Evolutionary conservation across 2,888 invertebrate species (phyloP).

Genomic region (Hoplodrina blanda): DNA sequence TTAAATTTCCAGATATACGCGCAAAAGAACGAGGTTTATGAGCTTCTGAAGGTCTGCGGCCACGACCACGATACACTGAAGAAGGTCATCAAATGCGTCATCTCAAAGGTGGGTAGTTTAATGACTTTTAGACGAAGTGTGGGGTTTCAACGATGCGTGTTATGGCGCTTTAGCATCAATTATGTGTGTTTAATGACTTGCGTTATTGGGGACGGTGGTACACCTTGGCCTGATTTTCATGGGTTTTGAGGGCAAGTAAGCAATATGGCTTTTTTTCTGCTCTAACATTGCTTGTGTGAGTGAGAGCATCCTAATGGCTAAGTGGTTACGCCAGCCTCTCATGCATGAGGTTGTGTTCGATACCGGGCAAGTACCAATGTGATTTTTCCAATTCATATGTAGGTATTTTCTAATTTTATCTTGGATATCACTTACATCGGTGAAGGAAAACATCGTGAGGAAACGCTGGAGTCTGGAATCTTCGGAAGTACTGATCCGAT

Average conservation of each 20-base stretch:
- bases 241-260: slow-evolving; percentile 4
- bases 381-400: too few species aligned
- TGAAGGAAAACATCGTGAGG: too few species aligned
- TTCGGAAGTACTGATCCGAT: too few species aligned
- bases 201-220: neutral
- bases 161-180: slow-evolving; percentile 25
- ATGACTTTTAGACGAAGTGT: slow-evolving; percentile 23
- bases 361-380: too few species aligned
- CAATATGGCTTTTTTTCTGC: neutral
- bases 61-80: slow-evolving; percentile 86
- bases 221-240: slow-evolving; percentile 22
- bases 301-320: too few species aligned
- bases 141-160: slow-evolving; percentile 7
- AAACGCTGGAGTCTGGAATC: too few species aligned
- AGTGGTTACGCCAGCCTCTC: too few species aligned
- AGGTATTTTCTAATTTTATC: too few species aligned
- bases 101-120: slow-evolving; percentile 80
- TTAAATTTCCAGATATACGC: slow-evolving; percentile 79
- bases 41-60: slow-evolving; percentile 83
- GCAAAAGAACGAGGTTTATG: slow-evolving; percentile 81
- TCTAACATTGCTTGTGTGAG: neutral
- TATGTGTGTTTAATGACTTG: slow-evolving; percentile 31
- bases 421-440: too few species aligned
- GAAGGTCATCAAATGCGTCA: slow-evolving; percentile 88
- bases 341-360: too few species aligned